Percentiles rank a stretch among this genome's conserved stretches.
phyloP scores from a whole-genome alignment of 2,113 vertebrate species.

The Hiodon alosoides region DNA sequence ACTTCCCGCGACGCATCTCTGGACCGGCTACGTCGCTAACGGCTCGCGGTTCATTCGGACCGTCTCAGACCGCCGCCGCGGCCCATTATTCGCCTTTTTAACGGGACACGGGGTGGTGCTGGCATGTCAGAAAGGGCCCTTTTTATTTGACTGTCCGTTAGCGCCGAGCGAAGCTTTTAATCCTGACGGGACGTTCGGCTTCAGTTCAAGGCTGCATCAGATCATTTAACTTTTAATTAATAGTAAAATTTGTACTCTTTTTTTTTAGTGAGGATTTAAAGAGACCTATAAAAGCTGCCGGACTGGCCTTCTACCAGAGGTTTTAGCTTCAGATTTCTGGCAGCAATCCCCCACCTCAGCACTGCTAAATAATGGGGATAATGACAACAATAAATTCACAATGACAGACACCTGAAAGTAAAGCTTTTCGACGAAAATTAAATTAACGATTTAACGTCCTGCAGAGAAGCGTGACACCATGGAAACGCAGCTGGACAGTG shows the following conservation, averaged over 20 bases:
- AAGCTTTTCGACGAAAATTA: constrained; percentile 35
- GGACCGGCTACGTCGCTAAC: no score
- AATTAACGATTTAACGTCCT: constrained; percentile 36
- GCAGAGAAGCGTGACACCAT: constrained; percentile 28
- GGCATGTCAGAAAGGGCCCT: background rate
- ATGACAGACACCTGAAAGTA: constrained; percentile 19
- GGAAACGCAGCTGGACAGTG: constrained; percentile 24
- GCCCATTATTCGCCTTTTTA: background rate
- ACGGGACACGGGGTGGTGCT: no score
- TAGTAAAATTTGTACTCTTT: background rate
- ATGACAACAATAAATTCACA: constrained; percentile 28
- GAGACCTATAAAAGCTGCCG: background rate
- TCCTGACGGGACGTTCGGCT: no score
- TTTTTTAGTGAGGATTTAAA: background rate
- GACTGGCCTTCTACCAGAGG: background rate
- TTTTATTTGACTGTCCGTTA: background rate
- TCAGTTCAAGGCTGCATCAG: background rate
- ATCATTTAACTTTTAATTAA: background rate
- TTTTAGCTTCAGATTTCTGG: background rate
- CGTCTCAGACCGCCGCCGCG: no score
- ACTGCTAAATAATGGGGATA: constrained; percentile 4
- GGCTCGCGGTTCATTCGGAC: no score
- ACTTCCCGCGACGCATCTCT: no score
- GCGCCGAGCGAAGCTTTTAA: background rate
- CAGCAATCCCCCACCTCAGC: background rate